phyloP scores from a whole-genome alignment of 2,888 invertebrate genomes.

The Cremastobaeus sp. region DNA sequence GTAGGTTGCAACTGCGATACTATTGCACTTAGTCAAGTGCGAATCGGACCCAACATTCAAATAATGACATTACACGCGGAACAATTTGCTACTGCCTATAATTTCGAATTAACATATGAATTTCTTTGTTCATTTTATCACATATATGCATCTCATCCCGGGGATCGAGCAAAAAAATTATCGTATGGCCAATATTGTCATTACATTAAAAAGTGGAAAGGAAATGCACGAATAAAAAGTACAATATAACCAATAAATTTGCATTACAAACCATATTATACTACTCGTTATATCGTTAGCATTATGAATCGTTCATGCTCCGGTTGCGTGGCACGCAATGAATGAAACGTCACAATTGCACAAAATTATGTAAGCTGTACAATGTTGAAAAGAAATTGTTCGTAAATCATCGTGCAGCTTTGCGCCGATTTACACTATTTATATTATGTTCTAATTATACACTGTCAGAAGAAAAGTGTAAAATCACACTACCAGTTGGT shows the following conservation, averaged over 20 bases:
- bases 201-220: constrained; percentile 56
- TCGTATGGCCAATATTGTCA: constrained; percentile 51
- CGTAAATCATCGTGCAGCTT: constrained; percentile 23
- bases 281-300: constrained; percentile 36
- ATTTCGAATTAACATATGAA: constrained; percentile 71
- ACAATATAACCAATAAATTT: constrained; percentile 35
- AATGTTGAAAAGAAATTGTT: constrained; percentile 32
- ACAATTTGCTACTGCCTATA: too few species aligned
- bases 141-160: constrained; percentile 23
- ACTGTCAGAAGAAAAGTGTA: too few species aligned
- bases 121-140: constrained; percentile 48
- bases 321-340: constrained; percentile 29
- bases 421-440: background rate
- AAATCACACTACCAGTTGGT: too few species aligned
- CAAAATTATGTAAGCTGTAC: constrained; percentile 26
- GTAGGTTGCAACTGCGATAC: too few species aligned
- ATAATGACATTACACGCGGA: too few species aligned
- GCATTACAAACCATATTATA: constrained; percentile 54
- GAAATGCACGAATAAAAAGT: constrained; percentile 48
- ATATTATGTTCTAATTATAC: too few species aligned
- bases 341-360: constrained; percentile 26
- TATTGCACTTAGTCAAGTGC: constrained; percentile 67
- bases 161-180: constrained; percentile 41
- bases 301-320: constrained; percentile 43
- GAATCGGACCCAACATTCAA: constrained; percentile 73